phyloP scores from a whole-genome alignment of 2,888 invertebrate genomes.

The Coelinius sp. region DNA sequence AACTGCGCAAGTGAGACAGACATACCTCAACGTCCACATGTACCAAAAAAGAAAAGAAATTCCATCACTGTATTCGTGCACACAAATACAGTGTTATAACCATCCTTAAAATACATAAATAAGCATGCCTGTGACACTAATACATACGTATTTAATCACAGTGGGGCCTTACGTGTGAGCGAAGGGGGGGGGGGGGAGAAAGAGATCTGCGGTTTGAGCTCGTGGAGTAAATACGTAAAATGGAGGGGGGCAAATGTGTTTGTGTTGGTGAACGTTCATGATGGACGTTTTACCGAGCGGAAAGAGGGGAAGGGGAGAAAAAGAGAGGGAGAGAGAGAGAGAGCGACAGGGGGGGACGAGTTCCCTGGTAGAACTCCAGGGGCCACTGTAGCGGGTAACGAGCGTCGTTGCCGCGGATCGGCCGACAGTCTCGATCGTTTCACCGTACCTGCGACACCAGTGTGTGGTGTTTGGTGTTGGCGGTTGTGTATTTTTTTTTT shows the following conservation, averaged over 20 bases:
- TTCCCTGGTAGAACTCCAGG: constrained; percentile 56
- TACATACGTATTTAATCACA: constrained; percentile 33
- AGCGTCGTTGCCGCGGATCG: constrained; percentile 51
- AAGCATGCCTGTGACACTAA: constrained; percentile 36
- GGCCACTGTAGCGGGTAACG: constrained; percentile 53
- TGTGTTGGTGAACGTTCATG: constrained; percentile 26
- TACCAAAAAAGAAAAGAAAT: not conserved
- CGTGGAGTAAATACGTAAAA: constrained; percentile 26
- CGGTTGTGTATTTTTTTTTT: no score
- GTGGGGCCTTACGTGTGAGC: constrained; percentile 35
- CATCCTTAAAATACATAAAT: constrained; percentile 32
- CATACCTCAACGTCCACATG: no score
- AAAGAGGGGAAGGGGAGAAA: constrained; percentile 38
- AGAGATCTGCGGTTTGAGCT: constrained; percentile 38
- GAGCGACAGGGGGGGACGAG: constrained; percentile 41
- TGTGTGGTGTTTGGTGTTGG: constrained; percentile 26
- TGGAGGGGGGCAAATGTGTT: not conserved
- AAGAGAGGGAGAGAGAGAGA: no score
- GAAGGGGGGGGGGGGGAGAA: constrained; percentile 38
- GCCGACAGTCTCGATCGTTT: constrained; percentile 65
- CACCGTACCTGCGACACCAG: constrained; percentile 60
- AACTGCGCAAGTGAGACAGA: not conserved
- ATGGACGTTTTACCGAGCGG: not conserved
- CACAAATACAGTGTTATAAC: constrained; percentile 9
- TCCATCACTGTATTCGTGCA: constrained; percentile 12